These are phyloP conservation scores for Helicolenus hilgendorfi DNA, from an alignment of 2,797 vertebrate species.

Conservation along the genomic window DNA sequence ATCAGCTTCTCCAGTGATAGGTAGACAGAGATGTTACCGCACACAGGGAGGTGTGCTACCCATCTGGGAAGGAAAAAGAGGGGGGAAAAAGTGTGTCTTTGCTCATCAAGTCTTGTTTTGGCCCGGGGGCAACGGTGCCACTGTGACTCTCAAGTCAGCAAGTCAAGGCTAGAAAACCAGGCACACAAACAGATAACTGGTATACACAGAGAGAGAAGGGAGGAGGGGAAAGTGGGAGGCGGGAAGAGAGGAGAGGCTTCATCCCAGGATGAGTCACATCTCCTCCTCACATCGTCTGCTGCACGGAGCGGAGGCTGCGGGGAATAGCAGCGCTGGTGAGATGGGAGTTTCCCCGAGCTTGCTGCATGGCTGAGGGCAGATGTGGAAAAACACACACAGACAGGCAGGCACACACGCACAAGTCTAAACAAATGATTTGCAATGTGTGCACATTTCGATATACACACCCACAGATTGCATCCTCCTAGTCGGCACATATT, in stretches of 20 bases:
- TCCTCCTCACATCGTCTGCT: slow-evolving; percentile 52
- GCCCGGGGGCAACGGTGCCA: slow-evolving; percentile 83
- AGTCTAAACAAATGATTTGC: slow-evolving; percentile 17
- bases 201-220: slow-evolving; percentile 9
- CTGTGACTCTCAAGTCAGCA: slow-evolving; percentile 77
- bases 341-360: slow-evolving; percentile 63
- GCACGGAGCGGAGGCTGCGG: slow-evolving; percentile 40
- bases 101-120: slow-evolving; percentile 86
- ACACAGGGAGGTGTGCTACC: slow-evolving; percentile 28
- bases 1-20: slow-evolving; percentile 32
- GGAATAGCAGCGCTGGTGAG: slow-evolving; percentile 59
- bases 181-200: slow-evolving; percentile 69
- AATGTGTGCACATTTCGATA: neutral
- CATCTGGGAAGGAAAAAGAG: slow-evolving; percentile 49
- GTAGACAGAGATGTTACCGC: slow-evolving; percentile 38
- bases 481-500: neutral
- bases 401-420: neutral
- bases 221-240: slow-evolving; percentile 39
- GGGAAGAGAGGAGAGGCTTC: slow-evolving; percentile 52
- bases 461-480: neutral
- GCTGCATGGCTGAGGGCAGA: slow-evolving; percentile 47
- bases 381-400: slow-evolving; percentile 43
- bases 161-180: slow-evolving; percentile 69
- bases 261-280: slow-evolving; percentile 75
- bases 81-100: slow-evolving; percentile 59